Conservation (phyloP, 2,888 invertebrate genomes). For the Argynnis bischoffii region DNA sequence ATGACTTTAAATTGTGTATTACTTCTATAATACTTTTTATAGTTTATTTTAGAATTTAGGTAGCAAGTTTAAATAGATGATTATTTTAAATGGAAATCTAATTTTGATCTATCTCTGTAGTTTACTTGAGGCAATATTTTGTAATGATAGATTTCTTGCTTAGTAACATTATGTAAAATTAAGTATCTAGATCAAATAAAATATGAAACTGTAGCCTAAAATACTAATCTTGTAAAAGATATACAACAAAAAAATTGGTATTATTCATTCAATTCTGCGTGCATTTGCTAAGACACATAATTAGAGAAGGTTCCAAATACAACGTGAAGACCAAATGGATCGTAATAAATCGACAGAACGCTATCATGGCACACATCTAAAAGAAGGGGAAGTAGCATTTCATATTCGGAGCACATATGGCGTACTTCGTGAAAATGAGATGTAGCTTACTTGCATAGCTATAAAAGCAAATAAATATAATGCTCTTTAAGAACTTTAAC, state of each 20-base stretch:
- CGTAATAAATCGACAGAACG: conserved; percentile 63
- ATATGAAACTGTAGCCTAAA: not conserved
- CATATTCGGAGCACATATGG: conserved; percentile 63
- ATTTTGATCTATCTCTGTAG: no score
- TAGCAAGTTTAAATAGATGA: no score
- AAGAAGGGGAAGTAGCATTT: conserved; percentile 60
- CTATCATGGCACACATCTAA: conserved; percentile 60
- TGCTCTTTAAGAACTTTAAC: conserved; percentile 15
- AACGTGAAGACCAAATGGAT: conserved; percentile 39
- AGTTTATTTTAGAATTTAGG: not conserved
- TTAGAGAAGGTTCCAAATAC: not conserved
- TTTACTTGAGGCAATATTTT: no score
- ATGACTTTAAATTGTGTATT: not conserved
- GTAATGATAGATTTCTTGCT: not conserved
- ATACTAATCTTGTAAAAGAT: no score
- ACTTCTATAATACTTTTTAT: not conserved
- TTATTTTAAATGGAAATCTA: no score
- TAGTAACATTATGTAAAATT: conserved; percentile 1
- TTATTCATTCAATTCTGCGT: no score
- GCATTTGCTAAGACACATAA: no score
- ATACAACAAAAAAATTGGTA: no score
- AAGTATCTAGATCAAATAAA: not conserved
- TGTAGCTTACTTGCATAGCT: conserved; percentile 37
- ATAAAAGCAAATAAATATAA: conserved; percentile 38
- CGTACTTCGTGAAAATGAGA: conserved; percentile 66